Evolutionary conservation across 2,797 vertebrate genomes (phyloP), one percentile per base, ranked within the genome.

Genomic region (Intellagama lesueurii): DNA sequence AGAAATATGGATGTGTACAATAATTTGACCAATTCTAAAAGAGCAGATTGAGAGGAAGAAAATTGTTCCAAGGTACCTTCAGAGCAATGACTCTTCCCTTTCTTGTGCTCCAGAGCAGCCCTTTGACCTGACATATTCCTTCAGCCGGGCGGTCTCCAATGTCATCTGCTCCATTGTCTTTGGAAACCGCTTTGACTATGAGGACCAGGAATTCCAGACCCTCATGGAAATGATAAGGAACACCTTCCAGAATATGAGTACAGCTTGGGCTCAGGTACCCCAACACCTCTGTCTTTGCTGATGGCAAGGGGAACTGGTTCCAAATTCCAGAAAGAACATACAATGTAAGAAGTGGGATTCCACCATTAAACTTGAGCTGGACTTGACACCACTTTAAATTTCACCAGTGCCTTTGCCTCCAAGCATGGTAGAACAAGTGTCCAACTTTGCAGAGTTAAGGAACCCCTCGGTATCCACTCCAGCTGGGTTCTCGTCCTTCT

Each of bases 101-200:
- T 0, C n/a, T 1, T 1, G 5, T 24, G 56, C 40, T 24, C 44
- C 47, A 94, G 93, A 17, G 0, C 30, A 30, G 17, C 91, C 93
- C 17, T 89, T 86, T 87, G 85, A 94, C 40, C 94, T 92, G 40
- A 93, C 92, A 12, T 94, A 87, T 22, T 26, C 94, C 49, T 44
- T 96, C 14, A 73, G 82, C 22, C 85, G 73, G 22, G 89, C 91
- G 14, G 85, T 94, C 66, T 94, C 64, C 81, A 88, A 88, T 0
- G 2, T 88, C 44, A 88, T 84, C n/a, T 88, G 81, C 28, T 78
- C 87, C 1, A 60, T 95, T 32, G 35, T 97, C 81, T 98, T 98
- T 0, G 95, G 97, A 26, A 97, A 96, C 79, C 97, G 95, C 73
- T 98, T 97, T 83, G 96, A 97, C 49, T 98, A 98, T 87, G 94